Evolutionary conservation across 1,140 invertebrate genomes (phyloP), one percentile per base, ranked within the genome.

Genomic region (Colletes gigas): DNA sequence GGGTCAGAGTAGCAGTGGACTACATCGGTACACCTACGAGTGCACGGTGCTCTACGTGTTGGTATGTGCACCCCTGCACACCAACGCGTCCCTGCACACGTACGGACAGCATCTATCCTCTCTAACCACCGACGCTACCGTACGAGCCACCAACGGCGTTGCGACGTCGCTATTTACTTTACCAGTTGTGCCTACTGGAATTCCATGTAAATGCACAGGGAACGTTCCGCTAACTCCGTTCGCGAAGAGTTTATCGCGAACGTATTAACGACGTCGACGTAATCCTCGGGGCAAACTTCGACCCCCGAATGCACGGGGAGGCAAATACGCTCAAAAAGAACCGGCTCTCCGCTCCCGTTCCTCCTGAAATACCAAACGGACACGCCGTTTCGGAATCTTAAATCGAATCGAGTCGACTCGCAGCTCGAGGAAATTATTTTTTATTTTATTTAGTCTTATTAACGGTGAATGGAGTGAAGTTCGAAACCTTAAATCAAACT

Each of bases 1-100:
- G 92, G 92, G 92, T 93, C 92, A 92, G 89, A 91, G 90, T 89
- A 88, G 89, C 89, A 88, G 89, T 92, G 92, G 90, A 92, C 91
- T 92, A 92, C 91, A 92, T 92, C 86, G 87, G 88, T 89, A 89
- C 85, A 89, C 86, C 84, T 85, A 84, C 81, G 78, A 78, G 81
- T 84, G 89, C 84, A 86, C 69, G 79, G 73, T 52, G 69, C 65
- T 72, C 62, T 63, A 79, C 55, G 75, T 83, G 75, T 77, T 80
- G 80, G 83, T 82, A 86, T 82, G 83, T 86, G 84, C 83, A 86
- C 76, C 76, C 84, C 66, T 80, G 83, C 84, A 85, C 84, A 82
- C 69, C 72, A 63, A 75, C 21, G n/a, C 54, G 57, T 70, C 47
- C 39, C 39, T 85, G 83, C 84, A 84, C 69, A 85, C 83, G 57